Base-by-base conservation (phyloP, 1,140 invertebrate species). In the Drosophila pectinifera region DNA sequence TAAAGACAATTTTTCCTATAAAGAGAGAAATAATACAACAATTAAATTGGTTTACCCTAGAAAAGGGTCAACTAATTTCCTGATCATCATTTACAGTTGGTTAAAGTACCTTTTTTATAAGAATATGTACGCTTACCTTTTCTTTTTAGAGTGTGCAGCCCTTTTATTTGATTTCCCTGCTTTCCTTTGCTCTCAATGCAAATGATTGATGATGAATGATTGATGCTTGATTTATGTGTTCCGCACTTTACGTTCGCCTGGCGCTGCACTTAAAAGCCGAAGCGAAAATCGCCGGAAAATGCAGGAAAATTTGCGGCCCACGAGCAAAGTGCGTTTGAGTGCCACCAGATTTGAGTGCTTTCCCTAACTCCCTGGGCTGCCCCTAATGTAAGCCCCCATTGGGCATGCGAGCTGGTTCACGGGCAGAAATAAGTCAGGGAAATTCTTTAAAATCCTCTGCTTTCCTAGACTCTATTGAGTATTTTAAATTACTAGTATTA, bases 141-240 rank as follows among this genome's bases (percentile, higher is more conserved):
- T 10, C 10, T 58, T 42, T 18, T 6, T 0, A 10, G n/a, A n/a
- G 39, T 46, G 42, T 14, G 11, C 8, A 13, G 11, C 13, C 20
- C 4, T 28, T 7, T 2, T 36, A 53, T 53, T 53, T 34, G 18
- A 18, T 34, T 49, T 28, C n/a, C 43, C 26, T 5, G n/a, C 7
- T 46, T 22, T 1, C 16, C 24, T 36, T 4, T 7, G n/a, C 31
- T n/a, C 13, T 16, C 31, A 36, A 53, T 38, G 51, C 49, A 68
- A 53, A 76, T 88, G 83, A 86, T 88, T 88, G 83, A 86, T 86
- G 84, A 78, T 83, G 80, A 80, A 88, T 89, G 84, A 88, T 88
- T 88, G 83, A 89, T 88, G 84, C 53, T 68, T 64, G 74, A 81
- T 72, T 78, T 68, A 86, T 85, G 64, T 57, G 57, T 39, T 24